Base-by-base conservation (phyloP, 2,888 invertebrate genomes). In the Oxycera nigricornis region DNA sequence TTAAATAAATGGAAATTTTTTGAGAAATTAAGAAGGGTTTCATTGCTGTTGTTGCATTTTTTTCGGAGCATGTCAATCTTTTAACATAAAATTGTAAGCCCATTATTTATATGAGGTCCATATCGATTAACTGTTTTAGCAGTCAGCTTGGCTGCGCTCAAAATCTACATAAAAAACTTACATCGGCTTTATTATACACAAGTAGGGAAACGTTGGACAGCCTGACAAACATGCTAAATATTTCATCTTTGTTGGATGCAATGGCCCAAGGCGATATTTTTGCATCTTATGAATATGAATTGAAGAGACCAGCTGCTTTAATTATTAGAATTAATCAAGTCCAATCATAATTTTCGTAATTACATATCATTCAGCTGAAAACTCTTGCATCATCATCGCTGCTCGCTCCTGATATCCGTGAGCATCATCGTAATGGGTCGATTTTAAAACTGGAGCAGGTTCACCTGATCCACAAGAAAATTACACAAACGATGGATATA, bases 261-360 rank as follows among this genome's bases (percentile, higher is more conserved):
- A 35, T 22, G 55, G 70, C 70, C 55, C 52, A 9, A 1, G 70
- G 70, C 70, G 26, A 55, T 55, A 70, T 70, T 52, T 31, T 55
- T 31, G 30, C 70, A 31, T 70, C 70, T 70, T 70, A 70, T 70
- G 70, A 70, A 70, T 70, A 70, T 70, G 70, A 22, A 70, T 70
- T 55, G 55, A 22, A 22, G 52, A 22, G 52, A 30, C 70, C 52
- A 31, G 70, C 70, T 35, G 26, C 70, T 70, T 70, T 70, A 70
- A 70, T 70, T 70, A 70, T 70, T 70, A 70, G 70, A 70, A 70
- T 70, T 70, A 70, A 70, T 70, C 70, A 70, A 70, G 31, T 35
- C 70, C 70, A 70, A 70, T 70, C 70, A 70, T 70, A 70, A 70
- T 70, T 70, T 70, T 70, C 70, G 55, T 70, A 70, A 70, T 70